Base-by-base conservation (phyloP, 2,113 vertebrate species). In the Pipa parva region DNA sequence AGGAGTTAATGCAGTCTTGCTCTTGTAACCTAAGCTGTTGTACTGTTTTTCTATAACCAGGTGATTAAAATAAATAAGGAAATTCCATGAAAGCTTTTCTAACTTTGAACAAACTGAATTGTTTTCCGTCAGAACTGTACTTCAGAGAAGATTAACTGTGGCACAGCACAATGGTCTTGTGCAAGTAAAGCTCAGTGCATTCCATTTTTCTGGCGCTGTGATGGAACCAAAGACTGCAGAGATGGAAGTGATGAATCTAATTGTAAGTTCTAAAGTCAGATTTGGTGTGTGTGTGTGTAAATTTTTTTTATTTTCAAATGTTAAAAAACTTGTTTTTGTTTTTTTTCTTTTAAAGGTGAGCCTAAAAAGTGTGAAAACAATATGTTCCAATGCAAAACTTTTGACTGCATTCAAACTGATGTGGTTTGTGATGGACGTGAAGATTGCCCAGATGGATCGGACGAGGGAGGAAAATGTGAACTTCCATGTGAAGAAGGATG, bases 121-220 rank as follows among this genome's bases (percentile, higher is more conserved):
- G 5, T 6, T 7, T 57, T 1, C 68, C 42, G 72, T 26, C 66
- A 94, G 92, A 80, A 85, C 63, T 94, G 92, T 21, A 28, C 27
- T 28, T 31, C 8, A 0, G 15, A 72, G 39, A 48, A 54, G 2
- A 56, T 65, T 2, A 75, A 54, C 4, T 93, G 92, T 69, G 77
- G 82, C 28, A 48, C 57, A 2, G 75, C 75, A 62, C 91, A 94
- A 82, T 93, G 90, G 92, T 27, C 77, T 26, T 96, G 95, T 72
- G 76, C 73, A 26, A 74, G 18, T 0, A 58, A 72, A 69, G 78
- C 24, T 3, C 63, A 89, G 58, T 97, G 95, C 50, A 75, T 98
- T 65, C 90, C 93, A 0, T 52, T 71, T 1, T 67, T 75, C 20
- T 96, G 93, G 95, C 88, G 0, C 59, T 97, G 95, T 10, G 95